A percentile compares a stretch with the other conserved stretches of the same genome.
Conservation (phyloP, 2,113 vertebrate species). For the Cygnus buccinator region DNA sequence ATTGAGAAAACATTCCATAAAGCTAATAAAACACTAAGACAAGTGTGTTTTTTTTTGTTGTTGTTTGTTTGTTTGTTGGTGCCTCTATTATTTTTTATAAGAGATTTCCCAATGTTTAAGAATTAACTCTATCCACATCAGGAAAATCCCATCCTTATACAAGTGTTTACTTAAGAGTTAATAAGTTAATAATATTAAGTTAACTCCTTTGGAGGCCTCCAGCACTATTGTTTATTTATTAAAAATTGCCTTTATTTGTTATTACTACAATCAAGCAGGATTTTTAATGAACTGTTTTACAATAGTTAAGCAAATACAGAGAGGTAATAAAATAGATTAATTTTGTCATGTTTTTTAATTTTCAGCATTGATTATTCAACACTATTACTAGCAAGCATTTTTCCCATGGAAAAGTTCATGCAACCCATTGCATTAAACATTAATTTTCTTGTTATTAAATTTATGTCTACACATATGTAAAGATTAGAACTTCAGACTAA, state of each 20-base stretch:
- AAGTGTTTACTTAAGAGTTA: too few species aligned
- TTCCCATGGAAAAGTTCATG: background rate
- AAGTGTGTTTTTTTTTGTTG: too few species aligned
- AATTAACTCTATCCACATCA: background rate
- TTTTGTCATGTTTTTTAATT: background rate
- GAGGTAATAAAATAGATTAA: background rate
- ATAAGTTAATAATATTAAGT: too few species aligned
- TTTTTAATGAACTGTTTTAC: background rate
- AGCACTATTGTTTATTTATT: background rate
- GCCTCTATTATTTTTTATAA: background rate
- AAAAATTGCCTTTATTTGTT: background rate
- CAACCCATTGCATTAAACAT: background rate
- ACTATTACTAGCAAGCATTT: background rate
- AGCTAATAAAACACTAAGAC: background rate
- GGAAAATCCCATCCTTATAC: background rate
- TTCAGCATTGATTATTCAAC: constrained; percentile 24
- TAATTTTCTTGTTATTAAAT: constrained; percentile 4
- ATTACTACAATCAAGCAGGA: background rate
- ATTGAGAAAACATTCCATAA: background rate
- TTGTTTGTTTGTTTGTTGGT: background rate
- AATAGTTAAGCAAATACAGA: background rate
- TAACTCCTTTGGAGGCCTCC: background rate
- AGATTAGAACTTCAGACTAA: constrained; percentile 17
- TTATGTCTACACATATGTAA: background rate
- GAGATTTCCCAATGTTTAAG: too few species aligned